Base-by-base conservation (phyloP, 2,113 vertebrate genomes). In the Parotia lawesii region DNA sequence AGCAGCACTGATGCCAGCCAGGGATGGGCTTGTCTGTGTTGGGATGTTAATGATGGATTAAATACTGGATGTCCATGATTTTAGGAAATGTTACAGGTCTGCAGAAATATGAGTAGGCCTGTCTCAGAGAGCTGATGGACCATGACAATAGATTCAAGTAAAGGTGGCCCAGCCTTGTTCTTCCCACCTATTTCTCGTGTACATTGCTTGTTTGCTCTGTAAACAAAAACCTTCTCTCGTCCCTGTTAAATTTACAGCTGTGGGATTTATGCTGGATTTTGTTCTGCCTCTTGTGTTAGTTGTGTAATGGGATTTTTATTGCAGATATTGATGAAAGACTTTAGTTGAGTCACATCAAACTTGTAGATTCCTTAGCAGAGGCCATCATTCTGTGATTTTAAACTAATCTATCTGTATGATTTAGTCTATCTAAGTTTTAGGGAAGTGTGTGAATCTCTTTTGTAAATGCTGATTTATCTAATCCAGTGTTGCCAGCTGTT, bases 381-480 rank as follows among this genome's bases (percentile, higher is more conserved):
- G 53, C 24, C 24, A 11, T 82, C 4, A 28, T 75, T 91, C 65
- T 2, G 2, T 71, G 21, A 54, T 87, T 89, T 77, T 12, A 47
- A 85, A n/a, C 24, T 56, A 15, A 61, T 40, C 27, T 62, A 35
- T 29, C 35, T 71, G 27, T 58, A 16, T 86, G 24, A 24, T 21
- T 51, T 93, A 3, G 1, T 48, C 2, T 81, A 14, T 75, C 12
- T 82, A 42, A 58, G 28, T 37, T 75, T 27, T 65, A 53, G 37
- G n/a, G 40, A n/a, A 67, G 22, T 0, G 0, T 50, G 8, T 73
- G n/a, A 40, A 53, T 69, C 37, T 71, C 31, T 47, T 75, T 3
- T 71, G 12, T 37, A 75, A 85, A 45, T 61, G 31, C 20, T 83
- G 28, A 27, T 85, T 45, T 66, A 40, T 87, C 27, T 72, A 62